Base-by-base conservation (phyloP, 2,797 vertebrate genomes). In the Bradypus variegatus region DNA sequence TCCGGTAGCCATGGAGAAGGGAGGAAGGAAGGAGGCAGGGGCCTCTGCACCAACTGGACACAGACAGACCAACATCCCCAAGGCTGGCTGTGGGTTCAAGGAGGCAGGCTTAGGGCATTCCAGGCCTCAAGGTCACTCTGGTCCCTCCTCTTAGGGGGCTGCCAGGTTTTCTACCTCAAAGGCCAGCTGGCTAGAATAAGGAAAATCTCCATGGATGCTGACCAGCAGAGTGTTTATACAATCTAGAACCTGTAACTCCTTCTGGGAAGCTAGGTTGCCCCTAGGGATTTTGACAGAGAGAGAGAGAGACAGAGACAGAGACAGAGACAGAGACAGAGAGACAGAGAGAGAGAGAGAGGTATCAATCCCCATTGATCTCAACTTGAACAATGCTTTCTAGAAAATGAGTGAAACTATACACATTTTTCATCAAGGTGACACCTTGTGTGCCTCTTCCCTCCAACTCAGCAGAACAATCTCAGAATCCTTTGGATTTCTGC, bases 201-300 rank as follows among this genome's bases (percentile, higher is more conserved):
- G 45, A 91, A 87, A 38, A 23, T 81, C 50, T 41, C 60, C 78
- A 65, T 6, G 31, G 82, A 88, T 6, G 41, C 64, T 84, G 93
- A 91, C 88, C 53, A n/a, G 14, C 33, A 92, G n/a, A 65, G 33
- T 87, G 11, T 92, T 95, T 87, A 90, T 64, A 94, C 53, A 45
- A 84, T 86, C 82, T 79, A 86, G 72, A 90, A 94, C 81, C 65
- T 93, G 64, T 92, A 50, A 89, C 89, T 80, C 73, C 69, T 94
- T 92, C 86, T 84, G 77, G 88, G 78, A 95, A 69, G 88, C 72
- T 75, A 60, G 58, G 6, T 62, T 93, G 83, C 76, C 84, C 90
- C 79, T 76, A 75, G 82, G 89, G 92, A 93, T 72, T 93, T 76
- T 36, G 55, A 29, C 55, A 29, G 16, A 10, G 18, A n/a, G 79